A percentile compares a stretch with the other conserved stretches of the same genome.
phyloP scores from a whole-genome alignment of 2,113 vertebrate species.

The Microcebus griseorufus region DNA sequence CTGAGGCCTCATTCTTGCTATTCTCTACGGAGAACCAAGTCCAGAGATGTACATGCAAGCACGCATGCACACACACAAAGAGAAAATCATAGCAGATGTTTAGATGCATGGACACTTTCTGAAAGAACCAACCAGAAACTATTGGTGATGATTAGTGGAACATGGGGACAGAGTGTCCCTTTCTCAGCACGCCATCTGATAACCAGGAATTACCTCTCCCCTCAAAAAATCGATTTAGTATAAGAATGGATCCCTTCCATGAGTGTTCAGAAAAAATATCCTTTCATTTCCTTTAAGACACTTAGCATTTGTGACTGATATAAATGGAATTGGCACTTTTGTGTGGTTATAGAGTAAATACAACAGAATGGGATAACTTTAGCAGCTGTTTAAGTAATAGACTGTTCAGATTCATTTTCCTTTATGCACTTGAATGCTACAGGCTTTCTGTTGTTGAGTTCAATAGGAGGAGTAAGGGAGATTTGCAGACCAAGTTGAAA shows the following conservation, averaged over 20 bases:
- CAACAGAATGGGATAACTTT: not conserved
- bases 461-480: not conserved
- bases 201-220: not conserved
- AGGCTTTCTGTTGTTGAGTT: not conserved
- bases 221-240: not conserved
- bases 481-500: not conserved
- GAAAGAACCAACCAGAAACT: not conserved
- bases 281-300: constrained; percentile 16
- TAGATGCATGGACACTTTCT: not conserved
- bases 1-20: not conserved
- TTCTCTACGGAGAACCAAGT: not conserved
- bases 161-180: not conserved
- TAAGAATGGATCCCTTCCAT: not conserved
- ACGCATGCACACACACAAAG: not conserved
- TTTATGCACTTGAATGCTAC: not conserved
- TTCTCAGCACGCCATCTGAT: not conserved
- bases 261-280: not conserved
- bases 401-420: not conserved
- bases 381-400: not conserved
- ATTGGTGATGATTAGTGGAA: not conserved
- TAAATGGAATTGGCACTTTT: not conserved
- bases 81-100: not conserved
- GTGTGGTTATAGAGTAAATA: not conserved
- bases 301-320: not conserved
- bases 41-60: not conserved